Evolutionary conservation across 2,113 vertebrate species (phyloP), one percentile per base, ranked within the genome.

Genomic region (Caloenas nicobarica): DNA sequence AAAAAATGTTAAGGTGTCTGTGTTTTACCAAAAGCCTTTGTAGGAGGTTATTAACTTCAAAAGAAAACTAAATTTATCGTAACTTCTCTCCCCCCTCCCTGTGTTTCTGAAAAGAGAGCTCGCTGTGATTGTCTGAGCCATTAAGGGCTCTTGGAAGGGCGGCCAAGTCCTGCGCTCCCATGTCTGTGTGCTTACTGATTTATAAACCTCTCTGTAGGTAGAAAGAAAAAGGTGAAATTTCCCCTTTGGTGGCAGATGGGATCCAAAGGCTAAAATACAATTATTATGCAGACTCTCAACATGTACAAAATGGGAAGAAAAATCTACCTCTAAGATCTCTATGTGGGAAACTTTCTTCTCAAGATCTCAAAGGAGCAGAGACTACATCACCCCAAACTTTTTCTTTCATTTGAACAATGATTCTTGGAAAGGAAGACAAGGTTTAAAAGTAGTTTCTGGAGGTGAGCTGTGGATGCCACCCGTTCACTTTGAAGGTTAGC

Each of bases 11-110:
- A 96, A 97, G 94, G 88, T 95, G 83, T 86, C 96, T 97, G 86
- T 97, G 89, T 97, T 94, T 96, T 97, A 95, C 93, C 86, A 88
- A 94, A 97, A 93, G 89, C 81, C 80, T 97, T 96, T 97, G 94
- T 83, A 96, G 95, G 94, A 97, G 95, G 94, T 96, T 96, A 97
- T 96, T 97, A 97, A 97, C 97, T 97, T 97, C 97, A 97, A 97
- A 98, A 86, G 93, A 88, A 95, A 97, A 95, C 96, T 95, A 94
- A 97, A 87, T 94, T 97, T 96, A 96, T 92, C 91, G 0, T 96
- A 93, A 93, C 76, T 84, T 95, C 93, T 91, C 53, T 74, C 69
- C 82, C 71, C 60, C 53, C 54, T 87, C 70, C 73, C 60, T 4
- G 44, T 92, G 87, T 93, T 93, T 95, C 94, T 95, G 88, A 96